Conservation (phyloP, 2,797 vertebrate species). For the Taeniopygia guttata region DNA sequence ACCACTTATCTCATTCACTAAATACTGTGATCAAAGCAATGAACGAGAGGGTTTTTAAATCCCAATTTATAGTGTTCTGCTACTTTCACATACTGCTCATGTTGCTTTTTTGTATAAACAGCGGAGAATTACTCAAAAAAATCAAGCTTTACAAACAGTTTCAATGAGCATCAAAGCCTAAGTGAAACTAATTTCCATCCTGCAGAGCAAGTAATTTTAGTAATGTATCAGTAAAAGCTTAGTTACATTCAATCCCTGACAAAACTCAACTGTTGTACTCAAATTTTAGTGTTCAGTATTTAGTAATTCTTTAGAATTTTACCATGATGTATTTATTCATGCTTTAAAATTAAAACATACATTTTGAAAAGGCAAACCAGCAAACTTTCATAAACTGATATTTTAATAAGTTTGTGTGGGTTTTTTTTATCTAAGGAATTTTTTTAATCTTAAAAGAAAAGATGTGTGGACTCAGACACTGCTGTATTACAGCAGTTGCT, state of each 20-base stretch:
- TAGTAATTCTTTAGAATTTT: not conserved
- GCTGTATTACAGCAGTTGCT: not conserved
- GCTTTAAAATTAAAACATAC: not conserved
- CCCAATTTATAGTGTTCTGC: not conserved
- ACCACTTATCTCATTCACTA: not conserved
- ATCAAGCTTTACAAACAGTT: not conserved
- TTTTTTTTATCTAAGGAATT: not conserved
- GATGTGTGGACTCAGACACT: not conserved
- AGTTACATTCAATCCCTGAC: not conserved
- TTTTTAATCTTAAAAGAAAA: not conserved
- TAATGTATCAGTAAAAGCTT: not conserved
- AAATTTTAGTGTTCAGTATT: not conserved
- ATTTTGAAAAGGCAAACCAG: not conserved
- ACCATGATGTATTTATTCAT: fast-evolving
- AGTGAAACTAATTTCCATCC: not conserved
- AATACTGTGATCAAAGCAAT: not conserved
- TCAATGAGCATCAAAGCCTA: not conserved
- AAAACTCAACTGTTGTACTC: not conserved
- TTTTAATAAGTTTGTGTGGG: fast-evolving
- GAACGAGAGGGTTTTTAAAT: not conserved
- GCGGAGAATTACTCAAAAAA: not conserved
- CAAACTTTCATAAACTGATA: not conserved
- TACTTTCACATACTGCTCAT: not conserved
- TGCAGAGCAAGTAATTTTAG: not conserved
- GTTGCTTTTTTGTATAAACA: not conserved